A percentile compares a stretch with the other conserved stretches of the same genome.
Evolutionary conservation across 1,140 invertebrate genomes (phyloP).

Genomic region (Harpegnathos saltator): DNA sequence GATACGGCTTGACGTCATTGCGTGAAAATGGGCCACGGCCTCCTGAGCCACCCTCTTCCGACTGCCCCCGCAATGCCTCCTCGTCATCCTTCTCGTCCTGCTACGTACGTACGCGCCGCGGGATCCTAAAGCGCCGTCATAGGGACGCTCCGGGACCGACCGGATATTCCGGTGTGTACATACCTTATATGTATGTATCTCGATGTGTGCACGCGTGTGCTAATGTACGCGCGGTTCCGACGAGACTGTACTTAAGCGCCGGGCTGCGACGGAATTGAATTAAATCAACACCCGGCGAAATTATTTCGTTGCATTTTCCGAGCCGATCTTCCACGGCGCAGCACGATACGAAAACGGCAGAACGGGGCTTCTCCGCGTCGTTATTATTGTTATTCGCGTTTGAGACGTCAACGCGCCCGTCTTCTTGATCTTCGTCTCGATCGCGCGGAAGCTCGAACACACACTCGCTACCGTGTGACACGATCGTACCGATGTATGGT

Average conservation of each 20-base stretch:
- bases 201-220: neutral
- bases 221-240: neutral
- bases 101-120: constrained; percentile 67
- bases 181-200: neutral
- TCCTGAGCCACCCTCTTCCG: constrained; percentile 67
- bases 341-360: neutral
- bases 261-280: constrained; percentile 13
- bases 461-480: too few relatives aligned
- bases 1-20: constrained; percentile 77
- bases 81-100: constrained; percentile 70
- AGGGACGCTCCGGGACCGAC: constrained; percentile 55
- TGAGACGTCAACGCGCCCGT: too few relatives aligned
- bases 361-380: neutral
- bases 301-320: constrained; percentile 22
- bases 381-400: neutral
- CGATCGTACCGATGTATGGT: too few relatives aligned
- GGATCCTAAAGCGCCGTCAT: constrained; percentile 69
- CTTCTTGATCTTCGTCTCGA: too few relatives aligned
- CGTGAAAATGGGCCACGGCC: constrained; percentile 77
- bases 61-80: constrained; percentile 54
- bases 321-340: neutral
- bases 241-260: constrained; percentile 34
- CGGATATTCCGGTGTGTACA: constrained; percentile 61
- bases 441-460: too few relatives aligned
- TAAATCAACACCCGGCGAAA: constrained; percentile 30